phyloP scores from a whole-genome alignment of 2,797 vertebrate genomes.

The Poecilia picta region DNA sequence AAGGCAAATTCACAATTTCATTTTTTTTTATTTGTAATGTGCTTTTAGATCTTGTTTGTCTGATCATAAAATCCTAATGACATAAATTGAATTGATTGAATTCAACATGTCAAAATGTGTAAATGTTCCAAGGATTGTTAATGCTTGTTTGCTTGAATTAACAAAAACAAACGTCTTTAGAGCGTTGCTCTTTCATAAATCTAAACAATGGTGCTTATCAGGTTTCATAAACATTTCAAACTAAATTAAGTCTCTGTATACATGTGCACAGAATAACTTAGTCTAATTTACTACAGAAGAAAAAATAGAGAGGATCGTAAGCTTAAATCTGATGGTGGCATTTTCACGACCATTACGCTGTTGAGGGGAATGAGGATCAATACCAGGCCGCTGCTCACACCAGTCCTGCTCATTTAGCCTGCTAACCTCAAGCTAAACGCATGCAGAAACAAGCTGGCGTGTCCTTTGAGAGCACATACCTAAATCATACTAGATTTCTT shows the following conservation, averaged over 20 bases:
- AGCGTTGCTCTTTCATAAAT: not conserved
- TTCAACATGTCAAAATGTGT: not conserved
- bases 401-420: constrained; percentile 46
- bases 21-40: not conserved
- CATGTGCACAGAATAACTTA: constrained; percentile 15
- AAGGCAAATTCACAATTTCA: not conserved
- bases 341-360: constrained; percentile 26
- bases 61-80: not conserved
- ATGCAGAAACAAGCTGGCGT: constrained; percentile 12
- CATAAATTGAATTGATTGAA: not conserved
- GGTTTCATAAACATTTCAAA: constrained; percentile 8
- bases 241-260: not conserved
- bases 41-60: not conserved
- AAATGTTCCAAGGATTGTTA: not conserved
- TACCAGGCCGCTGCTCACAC: constrained; percentile 68
- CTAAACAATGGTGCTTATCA: not conserved
- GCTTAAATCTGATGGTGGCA: constrained; percentile 27
- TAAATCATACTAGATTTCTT: not conserved
- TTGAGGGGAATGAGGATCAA: constrained; percentile 44
- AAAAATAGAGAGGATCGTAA: constrained; percentile 23
- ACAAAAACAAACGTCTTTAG: not conserved
- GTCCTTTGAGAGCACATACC: not conserved
- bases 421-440: constrained; percentile 53
- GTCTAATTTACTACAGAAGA: constrained; percentile 6
- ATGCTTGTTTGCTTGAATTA: not conserved